Base-by-base conservation (phyloP, 1,140 invertebrate species). In the Sesamia nonagrioides region DNA sequence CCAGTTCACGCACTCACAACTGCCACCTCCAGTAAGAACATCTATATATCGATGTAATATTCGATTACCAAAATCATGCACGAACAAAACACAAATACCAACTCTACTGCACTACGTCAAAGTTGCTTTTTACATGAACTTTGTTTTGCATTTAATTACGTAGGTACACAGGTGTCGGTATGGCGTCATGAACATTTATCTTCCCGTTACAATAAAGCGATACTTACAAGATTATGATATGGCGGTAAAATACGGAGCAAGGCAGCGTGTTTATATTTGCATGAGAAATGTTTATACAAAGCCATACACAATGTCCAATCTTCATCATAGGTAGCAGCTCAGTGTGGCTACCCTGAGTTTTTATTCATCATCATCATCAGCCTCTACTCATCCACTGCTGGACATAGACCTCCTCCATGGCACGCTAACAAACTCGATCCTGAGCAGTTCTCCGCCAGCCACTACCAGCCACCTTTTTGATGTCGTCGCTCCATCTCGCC, bases 161-260 rank as follows among this genome's bases (percentile, higher is more conserved):
- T 6, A 37, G 60, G n/a, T 42, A 42, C n/a, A 37, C 42, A 68
- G 63, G 42, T 50, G 42, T 6, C 13, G 42, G 17, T 50, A 50
- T n/a, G 42, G 63, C 63, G 63, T 61, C 58, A 61, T 48, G 13
- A 18, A 33, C 42, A 21, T 68, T 68, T 68, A 68, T 68, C 63
- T 68, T 68, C 40, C 63, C 42, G 42, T 68, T 68, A 68, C 42
- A 48, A 50, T 68, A 68, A 50, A 40, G 17, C 13, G 42, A 33
- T 50, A 27, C 27, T 27, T 27, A 27, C 42, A 68, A 42, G 42
- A 68, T 42, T 48, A 50, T 50, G 42, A 50, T 50, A 68, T 27
- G 13, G 18, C 6, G 5, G 42, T 27, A 50, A 48, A 50, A n/a
- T 61, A 11, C 7, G 5, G 63, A 42, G 7, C 63, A 68, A 27